Percentiles rank a stretch among this genome's conserved stretches.
Evolutionary conservation across 2,113 vertebrate genomes (phyloP).

Genomic region (Taxidea taxus): DNA sequence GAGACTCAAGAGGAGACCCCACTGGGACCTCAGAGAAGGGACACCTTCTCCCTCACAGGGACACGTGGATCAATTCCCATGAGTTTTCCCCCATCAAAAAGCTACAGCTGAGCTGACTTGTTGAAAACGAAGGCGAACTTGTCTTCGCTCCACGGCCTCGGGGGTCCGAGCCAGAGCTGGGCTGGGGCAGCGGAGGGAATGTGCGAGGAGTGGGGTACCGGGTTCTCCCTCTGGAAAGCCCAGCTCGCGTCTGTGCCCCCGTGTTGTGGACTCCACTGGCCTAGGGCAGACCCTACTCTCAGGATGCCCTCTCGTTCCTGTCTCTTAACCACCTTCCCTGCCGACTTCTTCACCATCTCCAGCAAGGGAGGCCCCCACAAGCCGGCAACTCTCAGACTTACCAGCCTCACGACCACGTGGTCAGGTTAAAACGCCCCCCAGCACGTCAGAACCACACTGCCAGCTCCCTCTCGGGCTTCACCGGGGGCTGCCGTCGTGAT

Average conservation of each 20-base stretch:
- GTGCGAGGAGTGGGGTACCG: neutral
- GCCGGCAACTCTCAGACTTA: no score
- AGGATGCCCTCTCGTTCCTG: neutral
- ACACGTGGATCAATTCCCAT: accelerated
- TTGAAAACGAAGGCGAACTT: neutral
- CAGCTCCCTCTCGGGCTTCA: neutral
- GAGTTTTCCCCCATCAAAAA: neutral
- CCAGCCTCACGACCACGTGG: accelerated
- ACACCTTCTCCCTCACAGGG: neutral
- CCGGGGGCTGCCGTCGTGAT: neutral
- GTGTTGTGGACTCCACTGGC: neutral
- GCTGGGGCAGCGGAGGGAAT: neutral
- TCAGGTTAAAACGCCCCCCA: neutral
- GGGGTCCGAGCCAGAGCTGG: neutral
- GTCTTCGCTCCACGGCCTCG: accelerated
- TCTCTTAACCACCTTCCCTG: neutral
- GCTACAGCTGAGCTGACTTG: neutral
- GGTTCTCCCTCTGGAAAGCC: neutral
- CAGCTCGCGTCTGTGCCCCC: neutral
- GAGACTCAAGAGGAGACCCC: neutral
- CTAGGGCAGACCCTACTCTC: neutral
- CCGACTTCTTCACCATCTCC: neutral
- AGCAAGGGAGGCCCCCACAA: neutral
- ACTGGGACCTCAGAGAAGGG: neutral
- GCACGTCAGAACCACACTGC: neutral